Evolutionary conservation across 2,113 vertebrate species (phyloP).

Genomic region (Setophaga coronata): DNA sequence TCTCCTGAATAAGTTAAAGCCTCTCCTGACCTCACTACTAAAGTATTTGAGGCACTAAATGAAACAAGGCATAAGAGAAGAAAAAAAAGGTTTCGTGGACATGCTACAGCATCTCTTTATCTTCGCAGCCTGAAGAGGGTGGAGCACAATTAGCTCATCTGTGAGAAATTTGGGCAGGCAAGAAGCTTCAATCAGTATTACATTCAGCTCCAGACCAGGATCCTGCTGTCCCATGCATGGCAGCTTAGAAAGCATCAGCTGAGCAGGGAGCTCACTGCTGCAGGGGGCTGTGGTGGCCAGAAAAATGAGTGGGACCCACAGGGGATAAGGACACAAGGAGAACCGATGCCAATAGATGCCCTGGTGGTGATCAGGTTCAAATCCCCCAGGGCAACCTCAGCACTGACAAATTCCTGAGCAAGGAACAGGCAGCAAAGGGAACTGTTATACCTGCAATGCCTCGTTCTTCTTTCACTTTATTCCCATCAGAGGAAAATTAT

Average conservation of each 20-base stretch:
- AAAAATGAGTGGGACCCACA: neutral
- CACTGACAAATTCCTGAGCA: neutral
- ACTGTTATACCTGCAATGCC: neutral
- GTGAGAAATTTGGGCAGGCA: conserved; percentile 7
- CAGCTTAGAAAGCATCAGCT: neutral
- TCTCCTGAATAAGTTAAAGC: neutral
- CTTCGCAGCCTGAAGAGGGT: conserved; percentile 42
- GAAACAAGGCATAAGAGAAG: neutral
- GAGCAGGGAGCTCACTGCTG: neutral
- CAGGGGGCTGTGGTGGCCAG: neutral
- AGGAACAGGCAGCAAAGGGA: neutral
- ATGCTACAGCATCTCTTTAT: conserved; percentile 53
- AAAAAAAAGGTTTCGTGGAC: neutral
- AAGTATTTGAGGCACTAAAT: conserved; percentile 22
- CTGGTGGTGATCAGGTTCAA: neutral
- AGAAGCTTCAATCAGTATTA: neutral
- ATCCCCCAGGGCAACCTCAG: neutral
- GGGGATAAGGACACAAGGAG: rapidly evolving
- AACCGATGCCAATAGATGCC: rapidly evolving
- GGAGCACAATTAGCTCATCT: conserved; percentile 38
- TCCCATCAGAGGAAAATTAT: neutral
- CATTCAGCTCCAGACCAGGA: neutral
- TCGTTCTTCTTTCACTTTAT: rapidly evolving
- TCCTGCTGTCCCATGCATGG: neutral
- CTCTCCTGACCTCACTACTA: conserved; percentile 13